Evolutionary conservation across 1,140 invertebrate genomes (phyloP), one percentile per base, ranked within the genome.

Genomic region (Scaptomyza pallida): DNA sequence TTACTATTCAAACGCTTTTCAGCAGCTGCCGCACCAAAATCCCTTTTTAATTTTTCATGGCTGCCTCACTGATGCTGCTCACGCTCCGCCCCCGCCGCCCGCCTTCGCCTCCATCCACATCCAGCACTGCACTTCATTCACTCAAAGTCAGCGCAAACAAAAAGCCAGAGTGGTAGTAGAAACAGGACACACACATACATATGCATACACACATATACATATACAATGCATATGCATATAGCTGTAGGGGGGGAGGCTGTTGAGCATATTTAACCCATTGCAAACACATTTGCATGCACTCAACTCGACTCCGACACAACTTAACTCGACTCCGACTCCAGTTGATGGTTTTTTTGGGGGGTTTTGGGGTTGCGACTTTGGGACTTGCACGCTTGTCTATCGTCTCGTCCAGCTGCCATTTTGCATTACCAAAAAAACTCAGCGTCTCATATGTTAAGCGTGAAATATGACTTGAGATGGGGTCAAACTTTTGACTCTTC

Each of bases 41-140:
- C 81, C 81, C 81, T 77, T 86, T 85, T 86, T 85, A 85, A 85
- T 85, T 85, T 85, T 85, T 85, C 81, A 85, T 85, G 43, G 73
- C 70, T 73, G 47, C 69, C 47, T 30, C 41, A 50, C 26, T 12
- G 33, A 44, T 6, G 12, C 45, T 30, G 13, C 37, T 10, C 17
- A 16, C 43, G 3, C 23, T 48, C n/a, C 2, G 19, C 19, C 21
- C 47, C 50, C 33, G n/a, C n/a, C n/a, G n/a, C n/a, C n/a, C n/a
- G n/a, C n/a, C n/a, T n/a, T n/a, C n/a, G n/a, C n/a, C n/a, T n/a
- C n/a, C n/a, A n/a, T n/a, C n/a, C n/a, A n/a, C n/a, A n/a, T n/a
- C n/a, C n/a, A n/a, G n/a, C 13, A 12, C 44, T 40, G 57, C 52
- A 57, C 68, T 71, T 65, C 45, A 26, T 54, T 63, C 70, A 62